A percentile compares a stretch with the other conserved stretches of the same genome.
Evolutionary conservation across 2,888 invertebrate genomes (phyloP).

Genomic region (Xanthia icteritia): DNA sequence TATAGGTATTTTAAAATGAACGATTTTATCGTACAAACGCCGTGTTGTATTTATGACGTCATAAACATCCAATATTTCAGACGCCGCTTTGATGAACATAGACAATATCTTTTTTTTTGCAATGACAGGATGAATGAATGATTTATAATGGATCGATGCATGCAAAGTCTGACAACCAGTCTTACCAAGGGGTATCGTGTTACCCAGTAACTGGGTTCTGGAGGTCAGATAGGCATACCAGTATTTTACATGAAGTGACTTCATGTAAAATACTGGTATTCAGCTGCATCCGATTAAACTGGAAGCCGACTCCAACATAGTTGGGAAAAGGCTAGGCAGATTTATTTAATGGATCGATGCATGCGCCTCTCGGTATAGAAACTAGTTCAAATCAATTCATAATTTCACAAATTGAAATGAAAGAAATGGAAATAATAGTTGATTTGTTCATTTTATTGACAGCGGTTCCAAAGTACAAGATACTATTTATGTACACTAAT

Average conservation of each 20-base stretch:
- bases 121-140: neutral
- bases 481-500: constrained; percentile 1
- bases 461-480: constrained; percentile 10
- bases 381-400: neutral
- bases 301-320: too few species aligned
- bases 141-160: neutral
- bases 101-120: neutral
- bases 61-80: neutral
- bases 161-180: too few species aligned
- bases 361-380: neutral
- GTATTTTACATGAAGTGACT: too few species aligned
- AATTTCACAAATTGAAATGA: neutral
- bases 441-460: neutral
- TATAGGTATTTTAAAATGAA: constrained; percentile 4
- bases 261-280: too few species aligned
- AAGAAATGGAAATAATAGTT: neutral
- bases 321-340: too few species aligned
- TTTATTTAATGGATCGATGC: neutral
- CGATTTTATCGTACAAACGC: neutral
- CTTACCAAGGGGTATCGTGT: too few species aligned
- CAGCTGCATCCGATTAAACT: too few species aligned
- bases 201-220: too few species aligned
- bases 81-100: constrained; percentile 18
- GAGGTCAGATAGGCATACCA: too few species aligned
- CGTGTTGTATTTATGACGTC: neutral